Conservation (phyloP, 2,888 invertebrate species). For the Sinotaia quadrata region DNA sequence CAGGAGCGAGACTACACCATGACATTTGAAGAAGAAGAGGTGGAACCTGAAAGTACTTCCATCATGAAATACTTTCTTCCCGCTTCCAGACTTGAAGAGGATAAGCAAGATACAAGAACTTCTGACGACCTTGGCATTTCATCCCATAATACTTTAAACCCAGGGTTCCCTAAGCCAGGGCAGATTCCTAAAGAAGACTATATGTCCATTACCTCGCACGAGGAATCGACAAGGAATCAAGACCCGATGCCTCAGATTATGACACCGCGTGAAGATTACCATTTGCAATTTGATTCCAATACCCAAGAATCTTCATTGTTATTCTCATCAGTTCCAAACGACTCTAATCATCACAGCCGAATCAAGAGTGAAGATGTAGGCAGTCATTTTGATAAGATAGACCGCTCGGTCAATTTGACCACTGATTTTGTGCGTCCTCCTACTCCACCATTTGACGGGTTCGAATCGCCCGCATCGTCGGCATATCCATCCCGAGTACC, state of each 20-base stretch:
- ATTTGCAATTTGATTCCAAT: not conserved
- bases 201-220: not conserved
- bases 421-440: conserved; percentile 20
- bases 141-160: too few relatives aligned
- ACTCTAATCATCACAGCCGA: not conserved
- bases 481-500: conserved; percentile 15
- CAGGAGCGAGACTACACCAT: conserved; percentile 23
- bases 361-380: not conserved
- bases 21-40: conserved; percentile 17
- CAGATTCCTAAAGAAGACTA: conserved; percentile 1
- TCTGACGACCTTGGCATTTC: not conserved
- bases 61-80: not conserved
- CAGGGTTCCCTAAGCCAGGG: not conserved
- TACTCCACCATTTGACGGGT: conserved; percentile 24
- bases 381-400: conserved; percentile 1
- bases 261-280: conserved; percentile 21
- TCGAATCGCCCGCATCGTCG: conserved; percentile 8
- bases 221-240: not conserved
- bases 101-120: not conserved
- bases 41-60: too few relatives aligned
- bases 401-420: conserved; percentile 7
- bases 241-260: not conserved
- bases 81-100: not conserved
- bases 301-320: not conserved
- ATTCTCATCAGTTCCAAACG: not conserved